Evolutionary conservation across 1,140 invertebrate genomes (phyloP).

Genomic region (Monomorium pharaonis): DNA sequence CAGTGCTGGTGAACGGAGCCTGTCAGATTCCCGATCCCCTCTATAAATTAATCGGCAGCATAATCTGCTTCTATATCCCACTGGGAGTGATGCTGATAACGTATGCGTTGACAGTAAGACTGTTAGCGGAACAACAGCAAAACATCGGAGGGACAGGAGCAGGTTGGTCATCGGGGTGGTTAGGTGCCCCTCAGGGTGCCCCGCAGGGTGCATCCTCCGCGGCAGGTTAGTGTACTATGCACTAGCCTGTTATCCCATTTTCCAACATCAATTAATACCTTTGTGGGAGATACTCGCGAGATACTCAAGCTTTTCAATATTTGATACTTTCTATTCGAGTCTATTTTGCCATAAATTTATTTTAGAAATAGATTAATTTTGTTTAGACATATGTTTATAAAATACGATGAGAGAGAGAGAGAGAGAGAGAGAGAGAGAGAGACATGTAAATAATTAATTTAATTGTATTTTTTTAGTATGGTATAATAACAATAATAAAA

Average conservation of each 20-base stretch:
- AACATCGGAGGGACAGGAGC: conserved; percentile 87
- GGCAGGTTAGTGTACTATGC: conserved; percentile 81
- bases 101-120: conserved; percentile 94
- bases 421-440: too few relatives aligned
- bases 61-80: conserved; percentile 98
- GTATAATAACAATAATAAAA: not conserved
- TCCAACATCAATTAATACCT: not conserved
- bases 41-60: conserved; percentile 96
- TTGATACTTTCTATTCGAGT: not conserved
- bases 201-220: conserved; percentile 83
- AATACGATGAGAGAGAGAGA: not conserved
- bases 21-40: conserved; percentile 95
- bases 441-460: not conserved
- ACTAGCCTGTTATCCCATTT: conserved; percentile 52
- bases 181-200: conserved; percentile 86
- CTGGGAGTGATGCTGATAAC: conserved; percentile 97
- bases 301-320: not conserved
- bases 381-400: not conserved
- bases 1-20: conserved; percentile 91
- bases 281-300: not conserved
- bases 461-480: too few relatives aligned
- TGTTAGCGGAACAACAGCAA: conserved; percentile 91
- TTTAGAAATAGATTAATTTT: not conserved
- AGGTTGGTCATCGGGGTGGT: conserved; percentile 87
- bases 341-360: not conserved